Conservation (phyloP, 2,113 vertebrate species). For the Antennarius striatus region DNA sequence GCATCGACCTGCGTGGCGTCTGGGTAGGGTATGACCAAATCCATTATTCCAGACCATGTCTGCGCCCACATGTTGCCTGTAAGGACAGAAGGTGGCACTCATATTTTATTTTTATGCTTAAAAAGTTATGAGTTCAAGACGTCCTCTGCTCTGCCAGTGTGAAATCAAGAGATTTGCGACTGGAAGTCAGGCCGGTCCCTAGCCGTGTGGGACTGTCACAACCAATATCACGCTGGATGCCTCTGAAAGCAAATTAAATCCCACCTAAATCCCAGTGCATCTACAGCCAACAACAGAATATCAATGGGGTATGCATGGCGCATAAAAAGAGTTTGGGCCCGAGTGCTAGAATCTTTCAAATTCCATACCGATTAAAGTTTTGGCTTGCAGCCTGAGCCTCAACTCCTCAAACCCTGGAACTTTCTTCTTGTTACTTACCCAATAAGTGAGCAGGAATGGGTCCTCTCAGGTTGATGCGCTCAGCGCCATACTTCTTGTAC, state of each 20-base stretch:
- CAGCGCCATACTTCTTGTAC: conserved; percentile 85
- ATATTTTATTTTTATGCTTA: background rate
- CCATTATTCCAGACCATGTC: conserved; percentile 93
- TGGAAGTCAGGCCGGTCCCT: conserved; percentile 31
- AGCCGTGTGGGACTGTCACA: conserved; percentile 55
- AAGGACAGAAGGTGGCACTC: conserved; percentile 33
- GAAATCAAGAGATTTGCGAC: conserved; percentile 49
- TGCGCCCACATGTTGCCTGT: conserved; percentile 99
- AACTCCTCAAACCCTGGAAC: background rate
- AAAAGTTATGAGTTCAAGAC: conserved; percentile 4
- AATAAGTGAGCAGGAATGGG: conserved; percentile 95
- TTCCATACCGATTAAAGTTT: conserved; percentile 39
- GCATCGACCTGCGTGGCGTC: conserved; percentile 87
- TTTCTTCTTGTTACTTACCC: conserved; percentile 76
- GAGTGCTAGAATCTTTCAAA: conserved; percentile 34
- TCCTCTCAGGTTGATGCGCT: conserved; percentile 87
- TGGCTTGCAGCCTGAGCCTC: conserved; percentile 10
- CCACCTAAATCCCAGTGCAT: conserved; percentile 52
- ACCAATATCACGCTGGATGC: conserved; percentile 55
- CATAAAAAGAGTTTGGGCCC: conserved; percentile 45
- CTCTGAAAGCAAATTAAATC: conserved; percentile 70
- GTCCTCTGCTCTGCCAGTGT: conserved; percentile 21
- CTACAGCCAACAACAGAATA: conserved; percentile 52
- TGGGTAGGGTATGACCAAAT: conserved; percentile 87
- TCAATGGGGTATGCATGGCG: conserved; percentile 31